Conservation (phyloP, 1,140 invertebrate genomes). For the Hylaeus volcanicus region DNA sequence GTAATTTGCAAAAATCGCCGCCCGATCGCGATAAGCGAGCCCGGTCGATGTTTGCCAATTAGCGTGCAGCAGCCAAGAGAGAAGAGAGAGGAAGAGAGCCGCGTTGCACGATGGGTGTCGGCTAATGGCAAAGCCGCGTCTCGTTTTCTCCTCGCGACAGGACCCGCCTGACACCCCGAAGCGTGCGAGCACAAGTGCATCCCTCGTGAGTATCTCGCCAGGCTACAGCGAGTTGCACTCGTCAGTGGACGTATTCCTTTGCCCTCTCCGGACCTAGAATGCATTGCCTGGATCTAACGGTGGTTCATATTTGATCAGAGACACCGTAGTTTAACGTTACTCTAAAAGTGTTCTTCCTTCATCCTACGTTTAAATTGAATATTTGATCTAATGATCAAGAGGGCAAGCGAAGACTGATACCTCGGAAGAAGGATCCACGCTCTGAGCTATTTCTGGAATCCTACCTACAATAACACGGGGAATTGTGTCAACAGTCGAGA, state of each 20-base stretch:
- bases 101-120: slow-evolving; percentile 63
- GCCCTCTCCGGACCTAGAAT: background rate
- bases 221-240: background rate
- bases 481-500: background rate
- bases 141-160: slow-evolving; percentile 59
- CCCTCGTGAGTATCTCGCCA: background rate
- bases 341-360: too few relatives aligned
- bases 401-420: too few relatives aligned
- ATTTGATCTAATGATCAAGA: too few relatives aligned
- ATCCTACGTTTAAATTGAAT: too few relatives aligned
- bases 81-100: slow-evolving; percentile 41
- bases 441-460: too few relatives aligned
- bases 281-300: background rate
- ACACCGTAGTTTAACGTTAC: too few relatives aligned
- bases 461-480: too few relatives aligned
- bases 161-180: slow-evolving; percentile 52
- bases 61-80: slow-evolving; percentile 56
- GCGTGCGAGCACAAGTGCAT: slow-evolving; percentile 34
- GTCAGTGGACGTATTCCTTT: background rate
- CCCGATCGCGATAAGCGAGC: slow-evolving; percentile 69
- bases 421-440: too few relatives aligned
- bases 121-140: slow-evolving; percentile 73
- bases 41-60: slow-evolving; percentile 72
- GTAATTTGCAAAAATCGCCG: slow-evolving; percentile 71
- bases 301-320: background rate